phyloP scores from a whole-genome alignment of 2,113 vertebrate genomes.

The Rana temporaria region DNA sequence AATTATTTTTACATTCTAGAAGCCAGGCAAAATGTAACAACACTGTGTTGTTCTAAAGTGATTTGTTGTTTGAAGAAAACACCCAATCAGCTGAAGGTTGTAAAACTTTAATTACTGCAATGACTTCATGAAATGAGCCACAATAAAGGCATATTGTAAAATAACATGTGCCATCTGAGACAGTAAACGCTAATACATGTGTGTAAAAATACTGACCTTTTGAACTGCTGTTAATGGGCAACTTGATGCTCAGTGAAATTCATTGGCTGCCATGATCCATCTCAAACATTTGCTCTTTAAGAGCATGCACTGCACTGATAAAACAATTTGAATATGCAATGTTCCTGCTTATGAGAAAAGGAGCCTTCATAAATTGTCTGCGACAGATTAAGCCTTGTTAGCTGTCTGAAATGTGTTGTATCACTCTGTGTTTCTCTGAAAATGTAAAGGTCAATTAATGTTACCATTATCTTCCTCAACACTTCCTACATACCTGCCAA shows the following conservation, averaged over 20 bases:
- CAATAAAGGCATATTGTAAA: neutral
- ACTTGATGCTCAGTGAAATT: slow-evolving; percentile 21
- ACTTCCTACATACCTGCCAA: slow-evolving; percentile 48
- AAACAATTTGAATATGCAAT: slow-evolving; percentile 55
- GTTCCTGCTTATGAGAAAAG: slow-evolving; percentile 41
- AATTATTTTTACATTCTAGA: too few relatives aligned
- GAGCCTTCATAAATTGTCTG: slow-evolving; percentile 35
- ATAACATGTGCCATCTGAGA: neutral
- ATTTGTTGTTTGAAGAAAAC: too few relatives aligned
- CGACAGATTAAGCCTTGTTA: slow-evolving; percentile 52
- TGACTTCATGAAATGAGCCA: too few relatives aligned
- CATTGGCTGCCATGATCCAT: slow-evolving; percentile 42
- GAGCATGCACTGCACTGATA: slow-evolving; percentile 46
- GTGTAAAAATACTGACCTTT: slow-evolving; percentile 42
- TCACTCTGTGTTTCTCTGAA: slow-evolving; percentile 48
- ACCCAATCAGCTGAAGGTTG: too few relatives aligned
- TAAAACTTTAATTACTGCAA: too few relatives aligned
- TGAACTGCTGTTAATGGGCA: slow-evolving; percentile 39
- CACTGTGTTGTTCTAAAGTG: too few relatives aligned
- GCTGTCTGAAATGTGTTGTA: slow-evolving; percentile 48
- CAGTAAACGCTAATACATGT: neutral
- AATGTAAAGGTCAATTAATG: slow-evolving; percentile 54
- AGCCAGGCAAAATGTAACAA: too few relatives aligned
- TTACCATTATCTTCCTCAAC: slow-evolving; percentile 50
- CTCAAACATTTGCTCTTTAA: slow-evolving; percentile 44